A percentile compares a stretch with the other conserved stretches of the same genome.
Conservation (phyloP, 1,140 invertebrate genomes). For the Eriocheir sinensis region DNA sequence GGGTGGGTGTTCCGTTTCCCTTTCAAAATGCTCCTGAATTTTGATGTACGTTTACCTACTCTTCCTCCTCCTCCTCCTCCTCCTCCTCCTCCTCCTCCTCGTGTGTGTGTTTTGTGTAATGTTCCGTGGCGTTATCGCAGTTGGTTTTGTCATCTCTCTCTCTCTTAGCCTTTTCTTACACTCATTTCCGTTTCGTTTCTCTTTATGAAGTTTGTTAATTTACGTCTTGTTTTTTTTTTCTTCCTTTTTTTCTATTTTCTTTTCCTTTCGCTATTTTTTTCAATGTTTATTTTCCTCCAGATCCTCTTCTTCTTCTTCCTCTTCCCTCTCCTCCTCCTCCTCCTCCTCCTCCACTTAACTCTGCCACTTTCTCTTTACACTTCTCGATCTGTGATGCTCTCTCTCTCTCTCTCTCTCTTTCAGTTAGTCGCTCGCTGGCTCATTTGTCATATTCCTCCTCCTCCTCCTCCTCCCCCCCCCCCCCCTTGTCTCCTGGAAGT, state of each 20-base stretch:
- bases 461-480: background rate
- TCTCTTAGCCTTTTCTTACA: background rate
- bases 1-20: background rate
- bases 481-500: background rate
- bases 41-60: constrained; percentile 48
- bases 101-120: constrained; percentile 56
- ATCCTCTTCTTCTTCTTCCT: background rate
- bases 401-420: background rate
- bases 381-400: background rate
- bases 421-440: too few relatives aligned
- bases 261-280: background rate
- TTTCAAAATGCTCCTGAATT: constrained; percentile 38
- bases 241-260: background rate
- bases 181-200: background rate
- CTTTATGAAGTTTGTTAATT: too few relatives aligned
- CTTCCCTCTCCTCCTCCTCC: background rate
- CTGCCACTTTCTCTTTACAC: background rate
- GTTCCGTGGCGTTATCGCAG: constrained; percentile 39
- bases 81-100: too few relatives aligned
- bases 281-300: background rate
- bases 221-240: background rate
- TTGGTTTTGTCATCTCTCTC: background rate
- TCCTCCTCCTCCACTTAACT: background rate
- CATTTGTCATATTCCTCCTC: too few relatives aligned
- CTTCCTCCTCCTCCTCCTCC: too few relatives aligned